Percentiles rank a stretch among this genome's conserved stretches.
Evolutionary conservation across 2,888 invertebrate species (phyloP).

Genomic region (Exocentrus adspersus): DNA sequence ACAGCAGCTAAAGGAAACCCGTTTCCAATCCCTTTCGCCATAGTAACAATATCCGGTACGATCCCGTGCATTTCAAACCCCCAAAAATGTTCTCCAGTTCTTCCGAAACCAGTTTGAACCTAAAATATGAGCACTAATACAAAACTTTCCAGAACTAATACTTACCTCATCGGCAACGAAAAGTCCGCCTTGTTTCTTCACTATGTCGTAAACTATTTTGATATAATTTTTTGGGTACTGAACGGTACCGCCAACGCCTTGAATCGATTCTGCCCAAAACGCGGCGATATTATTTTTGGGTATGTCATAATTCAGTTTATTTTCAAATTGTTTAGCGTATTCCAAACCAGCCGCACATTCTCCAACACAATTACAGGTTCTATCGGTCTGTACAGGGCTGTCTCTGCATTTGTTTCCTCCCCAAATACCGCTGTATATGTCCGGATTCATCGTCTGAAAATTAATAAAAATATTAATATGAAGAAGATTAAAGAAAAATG

Average conservation of each 20-base stretch:
- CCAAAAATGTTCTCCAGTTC: slow-evolving; percentile 95
- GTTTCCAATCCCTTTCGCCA: slow-evolving; percentile 96
- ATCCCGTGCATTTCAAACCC: slow-evolving; percentile 92
- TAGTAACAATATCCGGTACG: slow-evolving; percentile 92
- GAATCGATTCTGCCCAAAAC: slow-evolving; percentile 95
- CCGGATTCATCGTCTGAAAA: slow-evolving; percentile 85
- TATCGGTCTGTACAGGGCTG: slow-evolving; percentile 79
- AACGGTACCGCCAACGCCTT: slow-evolving; percentile 93
- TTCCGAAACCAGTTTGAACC: slow-evolving; percentile 97
- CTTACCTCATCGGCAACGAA: slow-evolving; percentile 93
- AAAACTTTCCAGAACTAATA: too few species aligned
- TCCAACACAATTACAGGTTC: slow-evolving; percentile 72
- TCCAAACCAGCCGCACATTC: slow-evolving; percentile 79
- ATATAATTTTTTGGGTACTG: slow-evolving; percentile 92
- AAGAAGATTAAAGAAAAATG: too few species aligned
- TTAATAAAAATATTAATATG: not conserved
- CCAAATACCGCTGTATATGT: slow-evolving; percentile 91
- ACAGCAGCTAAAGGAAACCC: slow-evolving; percentile 97
- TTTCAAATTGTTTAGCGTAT: slow-evolving; percentile 85
- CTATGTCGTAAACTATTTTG: slow-evolving; percentile 79
- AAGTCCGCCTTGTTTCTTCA: slow-evolving; percentile 85
- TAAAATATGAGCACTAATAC: slow-evolving; percentile 56
- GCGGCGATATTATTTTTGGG: slow-evolving; percentile 85
- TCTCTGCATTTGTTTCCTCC: slow-evolving; percentile 90
- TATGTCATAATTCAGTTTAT: slow-evolving; percentile 80